phyloP scores from a whole-genome alignment of 1,140 invertebrate species.

The Drosophila biarmipes region DNA sequence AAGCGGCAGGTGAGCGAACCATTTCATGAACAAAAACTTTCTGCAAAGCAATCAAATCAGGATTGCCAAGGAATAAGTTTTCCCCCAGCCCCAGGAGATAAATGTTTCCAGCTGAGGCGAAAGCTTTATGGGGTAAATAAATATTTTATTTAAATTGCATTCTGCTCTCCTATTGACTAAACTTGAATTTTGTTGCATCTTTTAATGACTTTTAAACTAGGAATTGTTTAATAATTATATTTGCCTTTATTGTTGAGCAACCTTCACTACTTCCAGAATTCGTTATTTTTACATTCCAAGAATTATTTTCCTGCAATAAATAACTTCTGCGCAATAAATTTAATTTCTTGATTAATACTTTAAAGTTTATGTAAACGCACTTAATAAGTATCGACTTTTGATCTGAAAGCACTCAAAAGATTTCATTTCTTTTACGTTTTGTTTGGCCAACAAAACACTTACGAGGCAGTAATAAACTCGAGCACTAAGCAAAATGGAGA shows the following conservation, averaged over 20 bases:
- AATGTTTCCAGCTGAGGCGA: background rate
- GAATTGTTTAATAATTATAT: too few species aligned
- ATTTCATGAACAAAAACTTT: conserved; percentile 29
- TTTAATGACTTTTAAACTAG: too few species aligned
- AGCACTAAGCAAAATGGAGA: conserved; percentile 14
- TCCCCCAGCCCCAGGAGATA: background rate
- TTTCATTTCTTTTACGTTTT: background rate
- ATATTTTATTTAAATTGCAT: conserved; percentile 17
- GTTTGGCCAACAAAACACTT: conserved; percentile 22
- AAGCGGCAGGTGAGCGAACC: conserved; percentile 30
- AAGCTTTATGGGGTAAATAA: background rate
- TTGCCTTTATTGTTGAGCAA: too few species aligned
- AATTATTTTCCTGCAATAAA: background rate
- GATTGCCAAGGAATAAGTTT: conserved; percentile 27
- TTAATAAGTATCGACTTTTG: background rate
- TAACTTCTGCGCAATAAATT: too few species aligned
- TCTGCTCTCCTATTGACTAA: background rate
- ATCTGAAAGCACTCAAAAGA: conserved; percentile 1
- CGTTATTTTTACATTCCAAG: too few species aligned
- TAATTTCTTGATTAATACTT: too few species aligned
- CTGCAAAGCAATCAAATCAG: conserved; percentile 21
- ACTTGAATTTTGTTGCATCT: background rate
- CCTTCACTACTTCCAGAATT: too few species aligned
- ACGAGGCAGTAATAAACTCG: conserved; percentile 31
- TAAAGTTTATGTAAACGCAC: background rate